phyloP scores from a whole-genome alignment of 2,888 invertebrate species.

The Bombylius major region DNA sequence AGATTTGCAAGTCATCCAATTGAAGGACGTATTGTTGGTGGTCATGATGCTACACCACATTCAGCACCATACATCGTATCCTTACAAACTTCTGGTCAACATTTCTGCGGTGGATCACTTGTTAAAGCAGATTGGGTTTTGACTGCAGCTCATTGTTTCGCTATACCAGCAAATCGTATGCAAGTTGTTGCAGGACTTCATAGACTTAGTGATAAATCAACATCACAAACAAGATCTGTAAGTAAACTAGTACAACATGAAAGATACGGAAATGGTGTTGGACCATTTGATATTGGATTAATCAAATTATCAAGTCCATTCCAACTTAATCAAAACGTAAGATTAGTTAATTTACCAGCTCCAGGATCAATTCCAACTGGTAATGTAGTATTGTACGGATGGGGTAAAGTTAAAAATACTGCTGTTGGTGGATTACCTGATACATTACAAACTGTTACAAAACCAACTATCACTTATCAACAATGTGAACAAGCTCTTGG shows the following conservation, averaged over 20 bases:
- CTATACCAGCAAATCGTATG: constrained; percentile 22
- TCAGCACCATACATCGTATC: constrained; percentile 39
- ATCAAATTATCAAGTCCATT: constrained; percentile 28
- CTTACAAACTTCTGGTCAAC: background rate
- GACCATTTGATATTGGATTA: constrained; percentile 43
- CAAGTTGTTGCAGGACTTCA: constrained; percentile 35
- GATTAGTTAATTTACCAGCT: constrained; percentile 31
- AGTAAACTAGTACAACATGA: constrained; percentile 24
- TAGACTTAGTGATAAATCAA: constrained; percentile 16
- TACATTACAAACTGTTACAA: constrained; percentile 25
- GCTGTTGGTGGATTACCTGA: constrained; percentile 18
- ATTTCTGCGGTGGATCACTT: constrained; percentile 38
- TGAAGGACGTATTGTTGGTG: constrained; percentile 12
- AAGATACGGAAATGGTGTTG: constrained; percentile 28
- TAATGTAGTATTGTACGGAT: constrained; percentile 33
- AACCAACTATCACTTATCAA: constrained; percentile 22
- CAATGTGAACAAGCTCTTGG: constrained; percentile 17
- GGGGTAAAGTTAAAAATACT: constrained; percentile 32
- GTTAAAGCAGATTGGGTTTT: constrained; percentile 31
- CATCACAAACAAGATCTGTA: constrained; percentile 18
- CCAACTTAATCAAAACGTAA: constrained; percentile 23
- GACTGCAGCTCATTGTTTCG: constrained; percentile 32
- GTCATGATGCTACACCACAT: constrained; percentile 30
- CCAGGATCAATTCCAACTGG: constrained; percentile 23
- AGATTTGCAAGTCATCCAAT: background rate